Base-by-base conservation (phyloP, 2,113 vertebrate genomes). In the Herpetotheres cachinnans region DNA sequence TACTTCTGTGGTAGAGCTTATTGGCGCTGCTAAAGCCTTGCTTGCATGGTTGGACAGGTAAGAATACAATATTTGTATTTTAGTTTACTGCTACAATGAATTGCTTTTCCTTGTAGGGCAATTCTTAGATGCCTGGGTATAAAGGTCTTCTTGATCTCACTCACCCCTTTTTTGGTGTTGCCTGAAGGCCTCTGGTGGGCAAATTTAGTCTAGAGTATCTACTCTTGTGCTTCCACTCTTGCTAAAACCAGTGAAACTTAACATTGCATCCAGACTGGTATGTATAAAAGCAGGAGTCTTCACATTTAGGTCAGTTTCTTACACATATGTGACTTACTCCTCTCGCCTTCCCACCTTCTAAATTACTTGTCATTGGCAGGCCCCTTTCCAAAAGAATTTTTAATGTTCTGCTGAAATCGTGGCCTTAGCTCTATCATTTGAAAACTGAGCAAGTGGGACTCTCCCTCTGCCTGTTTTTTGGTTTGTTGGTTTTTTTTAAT, bases 11-110 rank as follows among this genome's bases (percentile, higher is more conserved):
- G 99, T 99, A 65, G 99, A 99, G 94, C 99, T 99, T 86, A 99
- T 99, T 19, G 99, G 99, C 3, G 98, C 99, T 47, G 99, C 99
- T 12, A 99, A 99, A 97, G 99, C 99, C 94, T 98, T 99, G 84
- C 97, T 99, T 85, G 99, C 99, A 0, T 99, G 99, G 99, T 97
- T 99, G 52, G 99, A 99, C 97, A 98, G 99, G 99, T 99, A 98
- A 93, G 95, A 89, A 46, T 67, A 49, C 79, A 80, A 69, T 63
- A 1, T n/a, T 73, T 32, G 3, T 44, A 14, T 89, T 71, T 62
- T 50, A 42, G 47, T 66, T 59, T 94, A 34, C 29, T 72, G 8
- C 36, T 79, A 6, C 42, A 67, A 34, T 12, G 22, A 65, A 16
- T 82, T 71, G 1, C 20, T 71, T 65, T 10, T 79, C 50, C 13